A percentile compares a stretch with the other conserved stretches of the same genome.
phyloP scores from a whole-genome alignment of 2,113 vertebrate species.

The Apaloderma vittatum region DNA sequence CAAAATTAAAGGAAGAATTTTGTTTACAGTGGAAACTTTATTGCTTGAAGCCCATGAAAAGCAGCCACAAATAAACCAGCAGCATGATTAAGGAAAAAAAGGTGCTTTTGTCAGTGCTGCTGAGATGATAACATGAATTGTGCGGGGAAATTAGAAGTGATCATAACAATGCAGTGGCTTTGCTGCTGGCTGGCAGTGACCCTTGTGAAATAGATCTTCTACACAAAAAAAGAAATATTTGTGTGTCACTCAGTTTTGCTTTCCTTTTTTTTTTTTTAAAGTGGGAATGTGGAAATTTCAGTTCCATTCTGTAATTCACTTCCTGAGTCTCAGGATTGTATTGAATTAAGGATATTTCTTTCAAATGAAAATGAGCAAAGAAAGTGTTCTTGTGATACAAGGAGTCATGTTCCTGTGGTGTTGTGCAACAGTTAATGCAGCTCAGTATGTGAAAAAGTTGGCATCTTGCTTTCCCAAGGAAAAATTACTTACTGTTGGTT shows the following conservation, averaged over 20 bases:
- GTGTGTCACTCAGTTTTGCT: not conserved
- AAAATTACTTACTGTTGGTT: constrained; percentile 17
- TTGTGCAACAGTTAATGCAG: not conserved
- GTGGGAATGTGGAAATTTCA: not conserved
- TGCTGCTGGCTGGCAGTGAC: not conserved
- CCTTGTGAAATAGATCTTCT: not conserved
- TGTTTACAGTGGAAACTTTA: not conserved
- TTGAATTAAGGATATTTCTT: constrained; percentile 13
- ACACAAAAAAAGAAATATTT: not conserved
- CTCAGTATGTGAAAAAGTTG: not conserved
- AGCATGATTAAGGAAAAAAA: not conserved
- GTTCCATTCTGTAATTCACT: not conserved
- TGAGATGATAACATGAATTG: not conserved
- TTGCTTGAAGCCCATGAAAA: not conserved
- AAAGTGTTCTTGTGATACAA: not conserved
- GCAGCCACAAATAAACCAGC: not conserved
- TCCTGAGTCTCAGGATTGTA: not conserved
- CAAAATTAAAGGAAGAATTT: not conserved
- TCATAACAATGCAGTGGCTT: not conserved
- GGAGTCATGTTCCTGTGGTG: not conserved
- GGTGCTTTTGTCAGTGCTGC: not conserved
- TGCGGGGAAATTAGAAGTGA: not conserved
- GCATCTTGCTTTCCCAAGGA: not conserved
- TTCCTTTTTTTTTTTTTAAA: not conserved
- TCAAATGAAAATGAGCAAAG: not conserved